Base-by-base conservation (phyloP, 2,888 invertebrate species). In the Bibio marci region DNA sequence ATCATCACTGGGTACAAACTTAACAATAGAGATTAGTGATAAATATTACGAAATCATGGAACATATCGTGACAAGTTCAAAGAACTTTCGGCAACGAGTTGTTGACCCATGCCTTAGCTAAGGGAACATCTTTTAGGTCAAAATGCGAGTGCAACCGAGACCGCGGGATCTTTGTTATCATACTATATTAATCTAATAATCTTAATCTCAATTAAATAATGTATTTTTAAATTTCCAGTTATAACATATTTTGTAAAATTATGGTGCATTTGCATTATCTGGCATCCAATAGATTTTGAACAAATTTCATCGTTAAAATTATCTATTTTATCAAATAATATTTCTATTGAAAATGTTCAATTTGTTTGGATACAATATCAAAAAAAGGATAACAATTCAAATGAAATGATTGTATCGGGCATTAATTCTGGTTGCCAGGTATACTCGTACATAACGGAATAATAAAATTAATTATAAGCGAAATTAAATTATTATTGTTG, bases 391-490 rank as follows among this genome's bases (percentile, higher is more conserved):
- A 25, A n/a, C n/a, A n/a, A n/a, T n/a, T n/a, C 7, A 7, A 35
- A 35, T 27, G 26, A 35, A 27, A 35, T 27, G 14, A 35, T 27
- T 35, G 12, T 27, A 11, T 14, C 27, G 35, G 35, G 35, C 11
- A 35, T 35, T 17, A 27, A 35, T 35, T 26, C 14, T 15, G 28
- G 18, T 17, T 35, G 35, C 17, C 35, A 35, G 35, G 33, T 33
- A n/a, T 22, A 18, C 17, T 4, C 11, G 32, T 8, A 18, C 19
- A 18, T 6, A 18, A 18, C 13, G 15, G 4, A 4, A 10, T 7
- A 15, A 3, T 12, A 30, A 30, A n/a, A 17, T 17, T 6, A 17
- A 5, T 32, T 32, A 11, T 7, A 3, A 17, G 3, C 19, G 19
- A 6, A 32, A 18, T 32, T 12, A 10, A 10, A 32, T 32, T 10